Evolutionary conservation across 2,888 invertebrate genomes (phyloP).

Genomic region (Mantis religiosa): DNA sequence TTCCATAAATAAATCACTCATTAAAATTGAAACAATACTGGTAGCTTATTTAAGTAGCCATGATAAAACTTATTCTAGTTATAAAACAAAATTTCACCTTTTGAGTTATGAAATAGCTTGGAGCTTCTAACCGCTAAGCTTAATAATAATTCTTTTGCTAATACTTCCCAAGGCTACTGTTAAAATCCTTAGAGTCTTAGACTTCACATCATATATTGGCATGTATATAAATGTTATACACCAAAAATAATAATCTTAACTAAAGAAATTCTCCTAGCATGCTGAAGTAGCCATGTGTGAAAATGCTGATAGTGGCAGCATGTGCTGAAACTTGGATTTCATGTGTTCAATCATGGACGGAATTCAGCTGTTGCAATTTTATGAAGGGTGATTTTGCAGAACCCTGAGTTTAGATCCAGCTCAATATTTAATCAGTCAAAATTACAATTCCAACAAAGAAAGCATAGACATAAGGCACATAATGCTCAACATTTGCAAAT

Average conservation of each 20-base stretch:
- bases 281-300: neutral
- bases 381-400: conserved; percentile 7
- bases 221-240: neutral
- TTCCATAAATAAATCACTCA: neutral
- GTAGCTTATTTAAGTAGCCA: neutral
- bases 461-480: conserved; percentile 37
- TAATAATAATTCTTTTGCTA: neutral
- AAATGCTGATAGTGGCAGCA: neutral
- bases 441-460: conserved; percentile 29
- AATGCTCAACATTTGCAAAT: conserved; percentile 36
- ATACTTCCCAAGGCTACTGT: neutral
- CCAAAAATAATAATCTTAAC: neutral
- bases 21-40: neutral
- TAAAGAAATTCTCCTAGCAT: neutral
- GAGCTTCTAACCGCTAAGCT: neutral
- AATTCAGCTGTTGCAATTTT: conserved; percentile 18
- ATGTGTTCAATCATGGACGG: neutral
- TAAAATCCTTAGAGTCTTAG: neutral
- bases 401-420: conserved; percentile 20
- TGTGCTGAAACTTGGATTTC: neutral
- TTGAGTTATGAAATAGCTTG: neutral
- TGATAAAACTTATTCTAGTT: neutral
- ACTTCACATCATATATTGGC: neutral
- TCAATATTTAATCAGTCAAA: conserved; percentile 25
- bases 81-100: neutral